Conservation (phyloP, 1,140 invertebrate species). For the Microplitis demolitor region DNA sequence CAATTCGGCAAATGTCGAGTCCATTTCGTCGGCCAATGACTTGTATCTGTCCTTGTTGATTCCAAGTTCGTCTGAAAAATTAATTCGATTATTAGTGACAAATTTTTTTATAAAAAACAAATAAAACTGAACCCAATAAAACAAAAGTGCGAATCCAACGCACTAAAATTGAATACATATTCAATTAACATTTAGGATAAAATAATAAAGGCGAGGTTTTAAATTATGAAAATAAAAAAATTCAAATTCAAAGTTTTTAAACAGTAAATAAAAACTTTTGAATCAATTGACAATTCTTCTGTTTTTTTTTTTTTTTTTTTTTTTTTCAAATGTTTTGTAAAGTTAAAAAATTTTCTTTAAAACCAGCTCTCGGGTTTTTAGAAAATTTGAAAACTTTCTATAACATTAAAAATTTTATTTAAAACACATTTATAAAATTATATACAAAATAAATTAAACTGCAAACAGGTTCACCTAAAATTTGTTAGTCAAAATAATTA, state of each 20-base stretch:
- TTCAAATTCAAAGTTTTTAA: too few relatives aligned
- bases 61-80: slow-evolving; percentile 88
- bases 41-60: slow-evolving; percentile 99
- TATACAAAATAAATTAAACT: not conserved
- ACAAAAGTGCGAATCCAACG: too few relatives aligned
- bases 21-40: slow-evolving; percentile 93
- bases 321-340: not conserved
- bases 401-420: not conserved
- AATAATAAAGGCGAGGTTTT: too few relatives aligned
- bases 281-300: too few relatives aligned
- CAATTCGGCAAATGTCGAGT: slow-evolving; percentile 90
- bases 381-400: too few relatives aligned
- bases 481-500: not conserved
- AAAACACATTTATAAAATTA: not conserved
- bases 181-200: too few relatives aligned
- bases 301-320: not conserved
- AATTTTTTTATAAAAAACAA: not conserved
- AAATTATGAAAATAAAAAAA: too few relatives aligned
- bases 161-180: too few relatives aligned
- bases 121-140: not conserved
- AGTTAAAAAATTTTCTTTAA: not conserved
- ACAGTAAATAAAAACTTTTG: too few relatives aligned
- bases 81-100: not conserved
- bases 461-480: slow-evolving; percentile 11
- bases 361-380: not conserved